A percentile compares a stretch with the other conserved stretches of the same genome.
phyloP scores from a whole-genome alignment of 2,113 vertebrate genomes.

The Myxocyprinus asiaticus region DNA sequence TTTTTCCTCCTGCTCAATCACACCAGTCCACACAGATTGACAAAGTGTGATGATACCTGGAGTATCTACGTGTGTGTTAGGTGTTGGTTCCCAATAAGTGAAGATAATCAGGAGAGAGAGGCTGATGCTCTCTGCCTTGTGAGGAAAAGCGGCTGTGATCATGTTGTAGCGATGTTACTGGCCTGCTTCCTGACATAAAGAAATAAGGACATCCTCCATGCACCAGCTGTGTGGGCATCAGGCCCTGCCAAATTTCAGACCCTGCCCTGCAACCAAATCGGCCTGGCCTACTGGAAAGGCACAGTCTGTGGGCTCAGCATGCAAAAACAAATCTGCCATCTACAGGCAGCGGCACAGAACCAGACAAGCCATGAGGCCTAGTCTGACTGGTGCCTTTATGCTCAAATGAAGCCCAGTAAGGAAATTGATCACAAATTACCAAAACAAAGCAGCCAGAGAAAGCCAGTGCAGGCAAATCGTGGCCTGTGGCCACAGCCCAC shows the following conservation, averaged over 20 bases:
- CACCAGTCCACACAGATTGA: constrained; percentile 20
- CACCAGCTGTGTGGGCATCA: constrained; percentile 53
- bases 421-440: constrained; percentile 54
- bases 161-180: constrained; percentile 5
- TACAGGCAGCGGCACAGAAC: constrained; percentile 52
- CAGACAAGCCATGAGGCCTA: constrained; percentile 34
- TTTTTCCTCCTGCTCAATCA: constrained; percentile 36
- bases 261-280: constrained; percentile 54
- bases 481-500: constrained; percentile 7
- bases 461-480: constrained; percentile 43
- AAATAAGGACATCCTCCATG: constrained; percentile 52
- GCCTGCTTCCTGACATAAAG: constrained; percentile 8
- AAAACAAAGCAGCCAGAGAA: constrained; percentile 52
- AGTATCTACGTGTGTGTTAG: constrained; percentile 13
- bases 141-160: constrained; percentile 25
- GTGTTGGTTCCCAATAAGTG: neutral
- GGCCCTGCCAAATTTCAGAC: constrained; percentile 47
- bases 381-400: constrained; percentile 48
- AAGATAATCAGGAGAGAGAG: constrained; percentile 32
- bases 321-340: constrained; percentile 51
- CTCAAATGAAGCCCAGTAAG: constrained; percentile 45
- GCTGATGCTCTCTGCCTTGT: constrained; percentile 26
- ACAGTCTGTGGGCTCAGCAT: constrained; percentile 58
- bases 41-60: constrained; percentile 19
- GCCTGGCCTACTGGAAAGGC: constrained; percentile 52